Percentiles rank a stretch among this genome's conserved stretches.
phyloP scores from a whole-genome alignment of 2,888 invertebrate species.

The Callinectes sapidus region DNA sequence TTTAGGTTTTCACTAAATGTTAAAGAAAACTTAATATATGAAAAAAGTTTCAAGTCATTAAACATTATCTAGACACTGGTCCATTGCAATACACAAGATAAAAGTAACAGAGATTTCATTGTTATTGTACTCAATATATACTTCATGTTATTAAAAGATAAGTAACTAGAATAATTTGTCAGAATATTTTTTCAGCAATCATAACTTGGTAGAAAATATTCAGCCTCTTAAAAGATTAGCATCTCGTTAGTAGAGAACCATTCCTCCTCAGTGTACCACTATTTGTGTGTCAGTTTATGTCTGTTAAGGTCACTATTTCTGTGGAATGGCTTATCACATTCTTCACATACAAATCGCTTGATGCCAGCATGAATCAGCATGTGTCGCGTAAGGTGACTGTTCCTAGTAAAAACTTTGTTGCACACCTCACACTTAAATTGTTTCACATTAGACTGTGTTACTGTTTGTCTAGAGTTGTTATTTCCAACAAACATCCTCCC shows the following conservation, averaged over 20 bases:
- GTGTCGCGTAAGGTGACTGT: constrained; percentile 23
- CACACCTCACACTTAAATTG: constrained; percentile 45
- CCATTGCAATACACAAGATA: not conserved
- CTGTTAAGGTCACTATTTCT: constrained; percentile 34
- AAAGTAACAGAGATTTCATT: not conserved
- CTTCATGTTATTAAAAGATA: not conserved
- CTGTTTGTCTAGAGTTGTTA: not conserved
- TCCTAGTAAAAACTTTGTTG: constrained; percentile 18
- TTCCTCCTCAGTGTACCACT: not conserved
- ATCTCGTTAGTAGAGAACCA: not conserved
- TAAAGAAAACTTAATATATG: not conserved
- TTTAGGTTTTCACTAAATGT: not conserved
- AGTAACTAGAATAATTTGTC: not conserved
- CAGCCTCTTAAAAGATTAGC: not conserved
- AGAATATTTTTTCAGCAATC: not conserved
- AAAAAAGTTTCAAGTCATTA: not conserved
- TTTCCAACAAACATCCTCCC: constrained; percentile 18
- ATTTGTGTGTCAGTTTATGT: constrained; percentile 35
- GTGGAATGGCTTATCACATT: constrained; percentile 34
- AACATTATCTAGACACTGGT: not conserved
- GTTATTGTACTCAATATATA: not conserved
- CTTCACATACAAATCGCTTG: constrained; percentile 23
- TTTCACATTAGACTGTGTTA: constrained; percentile 8
- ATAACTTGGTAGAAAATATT: not conserved
- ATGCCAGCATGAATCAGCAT: constrained; percentile 36